Percentiles rank a stretch among this genome's conserved stretches.
Conservation (phyloP, 2,888 invertebrate genomes). For the Muscina levida region DNA sequence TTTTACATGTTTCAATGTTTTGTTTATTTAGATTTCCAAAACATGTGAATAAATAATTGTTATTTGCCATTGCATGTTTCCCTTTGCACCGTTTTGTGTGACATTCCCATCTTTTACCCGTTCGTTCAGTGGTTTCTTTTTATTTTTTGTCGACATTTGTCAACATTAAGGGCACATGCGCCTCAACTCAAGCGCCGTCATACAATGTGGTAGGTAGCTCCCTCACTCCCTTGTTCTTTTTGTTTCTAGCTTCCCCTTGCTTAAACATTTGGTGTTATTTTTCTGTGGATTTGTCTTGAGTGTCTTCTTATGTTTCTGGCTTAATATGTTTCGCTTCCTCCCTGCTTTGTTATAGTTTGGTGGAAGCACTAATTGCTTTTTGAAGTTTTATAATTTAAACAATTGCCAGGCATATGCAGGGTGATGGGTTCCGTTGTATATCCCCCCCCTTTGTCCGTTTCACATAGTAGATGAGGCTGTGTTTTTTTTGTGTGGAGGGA, state of each 20-base stretch:
- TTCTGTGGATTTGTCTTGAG: not conserved
- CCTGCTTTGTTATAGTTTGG: not conserved
- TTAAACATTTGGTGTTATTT: conserved; percentile 27
- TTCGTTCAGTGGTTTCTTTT: not conserved
- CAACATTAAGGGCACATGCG: conserved; percentile 34
- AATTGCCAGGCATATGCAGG: conserved; percentile 2
- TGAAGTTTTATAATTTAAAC: conserved; percentile 37
- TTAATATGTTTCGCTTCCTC: too few species aligned
- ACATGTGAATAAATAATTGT: conserved; percentile 37
- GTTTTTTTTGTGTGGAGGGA: not conserved
- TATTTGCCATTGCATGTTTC: not conserved
- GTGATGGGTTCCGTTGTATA: not conserved
- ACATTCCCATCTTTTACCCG: conserved; percentile 21
- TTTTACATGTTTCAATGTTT: conserved; percentile 21
- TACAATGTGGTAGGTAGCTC: not conserved
- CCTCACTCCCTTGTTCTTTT: not conserved
- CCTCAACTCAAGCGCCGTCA: not conserved
- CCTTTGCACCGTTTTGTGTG: not conserved
- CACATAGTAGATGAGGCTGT: not conserved
- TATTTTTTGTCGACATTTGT: not conserved
- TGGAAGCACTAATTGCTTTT: conserved; percentile 26
- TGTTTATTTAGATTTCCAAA: conserved; percentile 38
- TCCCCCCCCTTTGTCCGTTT: not conserved
- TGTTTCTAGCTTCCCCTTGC: too few species aligned
- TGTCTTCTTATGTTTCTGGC: not conserved